Conservation (phyloP, 2,113 vertebrate genomes). For the Parotia lawesii region DNA sequence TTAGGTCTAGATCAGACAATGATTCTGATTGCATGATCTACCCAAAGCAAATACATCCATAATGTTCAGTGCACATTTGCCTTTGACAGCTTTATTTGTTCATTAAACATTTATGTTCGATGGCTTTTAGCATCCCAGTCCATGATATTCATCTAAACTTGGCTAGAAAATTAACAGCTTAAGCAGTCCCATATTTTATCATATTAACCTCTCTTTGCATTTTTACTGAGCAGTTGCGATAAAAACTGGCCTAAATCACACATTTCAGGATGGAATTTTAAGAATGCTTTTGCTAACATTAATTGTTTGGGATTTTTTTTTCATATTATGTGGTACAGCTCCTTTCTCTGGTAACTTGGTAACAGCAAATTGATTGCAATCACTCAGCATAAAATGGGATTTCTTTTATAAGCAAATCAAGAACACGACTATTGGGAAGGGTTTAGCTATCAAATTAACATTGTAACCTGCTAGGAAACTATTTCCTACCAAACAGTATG, state of each 20-base stretch:
- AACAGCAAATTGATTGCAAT: constrained; percentile 40
- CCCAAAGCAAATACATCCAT: constrained; percentile 3
- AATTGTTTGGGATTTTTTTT: neutral
- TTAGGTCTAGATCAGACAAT: neutral
- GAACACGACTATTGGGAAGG: neutral
- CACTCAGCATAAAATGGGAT: neutral
- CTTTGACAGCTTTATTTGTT: constrained; percentile 54
- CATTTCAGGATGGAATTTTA: neutral
- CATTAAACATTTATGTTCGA: constrained; percentile 59
- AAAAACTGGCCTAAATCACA: neutral
- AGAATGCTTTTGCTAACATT: neutral
- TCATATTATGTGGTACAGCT: neutral
- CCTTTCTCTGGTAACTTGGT: neutral
- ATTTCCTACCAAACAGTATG: constrained; percentile 10
- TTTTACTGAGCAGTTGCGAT: neutral
- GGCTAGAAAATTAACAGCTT: constrained; percentile 40
- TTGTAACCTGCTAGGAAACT: constrained; percentile 33
- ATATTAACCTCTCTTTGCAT: neutral
- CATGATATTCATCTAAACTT: constrained; percentile 31
- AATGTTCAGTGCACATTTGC: constrained; percentile 20
- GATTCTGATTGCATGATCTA: neutral
- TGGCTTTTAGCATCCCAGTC: constrained; percentile 19
- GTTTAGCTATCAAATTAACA: constrained; percentile 43
- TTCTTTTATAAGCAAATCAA: constrained; percentile 41
- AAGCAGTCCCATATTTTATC: constrained; percentile 38